Percentiles rank a stretch among this genome's conserved stretches.
Evolutionary conservation across 1,140 invertebrate genomes (phyloP).

Genomic region (Lerema accius): DNA sequence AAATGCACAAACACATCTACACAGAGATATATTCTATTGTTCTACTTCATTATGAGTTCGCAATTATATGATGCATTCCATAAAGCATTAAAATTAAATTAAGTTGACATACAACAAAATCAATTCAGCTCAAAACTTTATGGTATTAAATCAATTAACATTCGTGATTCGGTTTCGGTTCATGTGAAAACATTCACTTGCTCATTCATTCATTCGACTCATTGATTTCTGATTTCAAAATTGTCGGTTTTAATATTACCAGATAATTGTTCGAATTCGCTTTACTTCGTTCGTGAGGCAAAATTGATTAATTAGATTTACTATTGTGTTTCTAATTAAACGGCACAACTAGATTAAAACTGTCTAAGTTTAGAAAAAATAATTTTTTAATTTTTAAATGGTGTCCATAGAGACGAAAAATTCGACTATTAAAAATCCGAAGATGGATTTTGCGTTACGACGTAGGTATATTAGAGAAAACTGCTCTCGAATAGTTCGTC

Average conservation of each 20-base stretch:
- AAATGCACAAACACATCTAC: slow-evolving; percentile 25
- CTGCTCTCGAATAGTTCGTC: too few relatives aligned
- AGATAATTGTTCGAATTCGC: slow-evolving; percentile 23
- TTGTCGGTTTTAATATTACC: slow-evolving; percentile 31
- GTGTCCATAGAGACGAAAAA: too few relatives aligned
- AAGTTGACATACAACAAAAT: slow-evolving; percentile 42
- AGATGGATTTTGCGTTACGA: too few relatives aligned
- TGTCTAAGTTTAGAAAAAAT: too few relatives aligned
- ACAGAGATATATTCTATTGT: slow-evolving; percentile 17
- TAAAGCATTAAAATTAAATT: slow-evolving; percentile 42
- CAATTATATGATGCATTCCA: slow-evolving; percentile 44
- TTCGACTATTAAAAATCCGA: too few relatives aligned
- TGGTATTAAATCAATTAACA: slow-evolving; percentile 27
- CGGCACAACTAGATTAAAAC: too few relatives aligned
- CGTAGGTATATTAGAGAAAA: too few relatives aligned
- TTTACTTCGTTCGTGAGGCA: slow-evolving; percentile 20
- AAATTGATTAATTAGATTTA: not conserved
- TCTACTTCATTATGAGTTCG: slow-evolving; percentile 21
- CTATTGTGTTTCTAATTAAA: too few relatives aligned
- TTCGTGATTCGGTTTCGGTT: slow-evolving; percentile 16
- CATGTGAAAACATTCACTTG: slow-evolving; percentile 30
- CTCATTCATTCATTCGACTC: slow-evolving; percentile 28
- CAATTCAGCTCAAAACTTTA: slow-evolving; percentile 29
- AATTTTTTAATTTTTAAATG: too few relatives aligned
- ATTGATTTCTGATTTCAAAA: slow-evolving; percentile 28